Evolutionary conservation across 2,888 invertebrate species (phyloP).

Genomic region (Macrostomum cliftonense): DNA sequence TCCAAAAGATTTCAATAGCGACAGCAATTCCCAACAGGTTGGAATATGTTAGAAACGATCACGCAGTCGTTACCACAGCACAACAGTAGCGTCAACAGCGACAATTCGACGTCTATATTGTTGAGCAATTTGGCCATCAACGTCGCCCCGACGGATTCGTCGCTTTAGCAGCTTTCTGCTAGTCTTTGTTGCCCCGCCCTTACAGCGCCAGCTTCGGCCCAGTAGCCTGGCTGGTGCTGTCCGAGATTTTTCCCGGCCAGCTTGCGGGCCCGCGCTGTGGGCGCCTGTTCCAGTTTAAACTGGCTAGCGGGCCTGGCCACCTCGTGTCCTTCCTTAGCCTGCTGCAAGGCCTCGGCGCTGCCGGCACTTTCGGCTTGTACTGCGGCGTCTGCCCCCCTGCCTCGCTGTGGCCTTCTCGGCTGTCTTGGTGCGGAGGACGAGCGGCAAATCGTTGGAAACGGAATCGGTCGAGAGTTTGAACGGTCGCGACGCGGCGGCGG

Average conservation of each 20-base stretch:
- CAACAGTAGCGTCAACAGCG: too few species aligned
- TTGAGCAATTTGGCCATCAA: too few species aligned
- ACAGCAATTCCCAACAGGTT: neutral
- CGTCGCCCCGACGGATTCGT: constrained; percentile 20
- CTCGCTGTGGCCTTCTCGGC: constrained; percentile 38
- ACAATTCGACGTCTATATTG: too few species aligned
- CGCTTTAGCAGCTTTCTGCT: constrained; percentile 31
- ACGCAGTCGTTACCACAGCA: too few species aligned
- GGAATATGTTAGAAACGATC: too few species aligned
- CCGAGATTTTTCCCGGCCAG: constrained; percentile 41
- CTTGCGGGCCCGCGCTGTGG: constrained; percentile 39
- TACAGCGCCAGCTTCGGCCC: constrained; percentile 41
- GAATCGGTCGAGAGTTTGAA: constrained; percentile 19
- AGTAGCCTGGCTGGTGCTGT: constrained; percentile 40
- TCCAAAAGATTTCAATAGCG: neutral
- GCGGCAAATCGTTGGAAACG: constrained; percentile 38
- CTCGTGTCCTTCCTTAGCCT: constrained; percentile 26
- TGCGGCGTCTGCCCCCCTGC: constrained; percentile 36
- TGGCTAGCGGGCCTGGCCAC: constrained; percentile 39
- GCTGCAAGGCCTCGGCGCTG: constrained; percentile 32
- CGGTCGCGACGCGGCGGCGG: too few species aligned
- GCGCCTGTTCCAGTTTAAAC: constrained; percentile 36
- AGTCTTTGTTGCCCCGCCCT: constrained; percentile 13
- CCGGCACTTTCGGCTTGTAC: constrained; percentile 38
- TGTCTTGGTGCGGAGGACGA: constrained; percentile 40